Evolutionary conservation across 2,797 vertebrate species (phyloP).

Genomic region (Micropoecilia bifurca): DNA sequence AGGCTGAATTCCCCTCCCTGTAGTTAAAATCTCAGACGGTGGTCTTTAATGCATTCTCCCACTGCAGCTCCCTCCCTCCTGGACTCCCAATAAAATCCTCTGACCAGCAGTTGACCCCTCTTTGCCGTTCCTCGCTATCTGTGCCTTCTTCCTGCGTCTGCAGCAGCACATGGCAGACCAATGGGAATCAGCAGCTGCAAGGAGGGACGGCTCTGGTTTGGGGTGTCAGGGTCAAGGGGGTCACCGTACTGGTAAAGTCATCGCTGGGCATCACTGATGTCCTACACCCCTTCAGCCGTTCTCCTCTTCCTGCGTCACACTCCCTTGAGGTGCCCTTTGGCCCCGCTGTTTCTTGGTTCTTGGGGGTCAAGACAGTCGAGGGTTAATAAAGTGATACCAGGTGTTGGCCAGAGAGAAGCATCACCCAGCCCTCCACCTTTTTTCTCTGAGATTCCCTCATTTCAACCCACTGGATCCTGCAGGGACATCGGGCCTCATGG

Average conservation of each 20-base stretch:
- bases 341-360: conserved; percentile 77
- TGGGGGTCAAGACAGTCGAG: conserved; percentile 81
- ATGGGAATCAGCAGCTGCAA: conserved; percentile 79
- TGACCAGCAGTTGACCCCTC: conserved; percentile 87
- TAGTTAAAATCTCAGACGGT: conserved; percentile 88
- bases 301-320: conserved; percentile 46
- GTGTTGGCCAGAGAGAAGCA: conserved; percentile 77
- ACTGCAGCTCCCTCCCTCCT: conserved; percentile 72
- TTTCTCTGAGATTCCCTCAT: conserved; percentile 66
- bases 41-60: conserved; percentile 84
- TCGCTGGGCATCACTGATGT: conserved; percentile 79
- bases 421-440: background rate
- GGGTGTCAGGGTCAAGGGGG: conserved; percentile 78
- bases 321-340: conserved; percentile 70
- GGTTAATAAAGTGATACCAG: conserved; percentile 90
- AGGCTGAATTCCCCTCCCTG: conserved; percentile 78
- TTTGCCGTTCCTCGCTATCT: conserved; percentile 39
- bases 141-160: conserved; percentile 34
- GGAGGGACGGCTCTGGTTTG: conserved; percentile 45
- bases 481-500: conserved; percentile 48
- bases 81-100: conserved; percentile 84
- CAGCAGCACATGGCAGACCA: conserved; percentile 61
- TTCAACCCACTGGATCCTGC: conserved; percentile 74
- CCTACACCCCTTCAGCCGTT: conserved; percentile 51
- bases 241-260: conserved; percentile 86